Conservation (phyloP, 2,113 vertebrate species). For the Poicephalus meyeri region DNA sequence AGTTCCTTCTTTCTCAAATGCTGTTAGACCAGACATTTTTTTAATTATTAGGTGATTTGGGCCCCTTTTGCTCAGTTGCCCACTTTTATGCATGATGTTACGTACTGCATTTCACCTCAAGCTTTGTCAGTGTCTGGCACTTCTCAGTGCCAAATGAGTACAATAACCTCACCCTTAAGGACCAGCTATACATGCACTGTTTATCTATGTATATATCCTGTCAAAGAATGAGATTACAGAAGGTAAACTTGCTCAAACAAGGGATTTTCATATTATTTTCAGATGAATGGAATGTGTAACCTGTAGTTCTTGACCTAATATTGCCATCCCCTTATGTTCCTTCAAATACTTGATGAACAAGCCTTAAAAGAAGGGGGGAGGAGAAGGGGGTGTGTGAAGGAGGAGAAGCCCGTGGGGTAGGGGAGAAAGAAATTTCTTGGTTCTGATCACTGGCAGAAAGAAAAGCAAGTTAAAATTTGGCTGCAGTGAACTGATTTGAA, state of each 20-base stretch:
- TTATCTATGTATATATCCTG: neutral
- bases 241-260: neutral
- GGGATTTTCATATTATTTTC: no score
- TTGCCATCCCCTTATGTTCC: no score
- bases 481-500: neutral
- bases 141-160: neutral
- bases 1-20: neutral
- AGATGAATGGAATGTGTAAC: no score
- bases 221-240: neutral
- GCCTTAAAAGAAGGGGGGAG: neutral
- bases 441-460: neutral
- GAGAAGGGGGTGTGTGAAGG: no score
- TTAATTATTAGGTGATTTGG: neutral
- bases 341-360: neutral
- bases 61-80: neutral
- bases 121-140: neutral
- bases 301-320: no score
- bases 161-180: neutral
- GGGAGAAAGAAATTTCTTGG: neutral
- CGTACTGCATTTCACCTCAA: neutral
- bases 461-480: neutral
- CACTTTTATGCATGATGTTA: neutral
- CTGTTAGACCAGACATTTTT: neutral
- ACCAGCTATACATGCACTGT: neutral
- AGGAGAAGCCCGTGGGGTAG: neutral